These are phyloP conservation scores for Zosterops hypoxanthus DNA, from an alignment of 2,113 vertebrate species.

Conservation along the genomic window DNA sequence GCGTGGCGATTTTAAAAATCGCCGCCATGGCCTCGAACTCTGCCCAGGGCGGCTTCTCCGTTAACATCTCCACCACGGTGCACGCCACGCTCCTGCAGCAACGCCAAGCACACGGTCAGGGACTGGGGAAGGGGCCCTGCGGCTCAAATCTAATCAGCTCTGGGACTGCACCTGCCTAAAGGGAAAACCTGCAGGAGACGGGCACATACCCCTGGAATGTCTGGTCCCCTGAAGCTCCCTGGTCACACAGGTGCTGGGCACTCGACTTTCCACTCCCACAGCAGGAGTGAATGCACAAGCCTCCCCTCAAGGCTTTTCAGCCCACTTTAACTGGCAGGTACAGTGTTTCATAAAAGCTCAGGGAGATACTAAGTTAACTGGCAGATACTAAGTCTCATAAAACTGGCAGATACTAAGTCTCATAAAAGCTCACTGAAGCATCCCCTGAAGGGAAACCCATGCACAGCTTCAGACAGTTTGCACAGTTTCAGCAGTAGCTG, in stretches of 20 bases:
- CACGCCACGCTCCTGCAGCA: slow-evolving; percentile 86
- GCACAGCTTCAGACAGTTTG: neutral
- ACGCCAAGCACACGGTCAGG: neutral
- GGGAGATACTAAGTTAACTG: neutral
- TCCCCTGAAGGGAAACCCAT: neutral
- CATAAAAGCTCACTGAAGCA: neutral
- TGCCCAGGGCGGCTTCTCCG: slow-evolving; percentile 90
- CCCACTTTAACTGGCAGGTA: neutral
- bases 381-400: neutral
- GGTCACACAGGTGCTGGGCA: neutral
- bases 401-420: neutral
- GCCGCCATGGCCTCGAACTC: slow-evolving; percentile 93
- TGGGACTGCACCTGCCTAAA: neutral
- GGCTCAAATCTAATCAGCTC: accelerated
- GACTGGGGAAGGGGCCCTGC: accelerated
- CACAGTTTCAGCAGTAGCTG: accelerated
- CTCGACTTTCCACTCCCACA: neutral
- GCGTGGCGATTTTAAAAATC: slow-evolving; percentile 92
- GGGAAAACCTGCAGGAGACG: accelerated
- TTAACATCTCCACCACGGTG: slow-evolving; percentile 92
- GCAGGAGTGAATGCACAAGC: accelerated
- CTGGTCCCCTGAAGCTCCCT: neutral
- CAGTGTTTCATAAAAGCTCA: neutral
- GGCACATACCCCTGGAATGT: accelerated
- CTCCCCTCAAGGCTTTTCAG: neutral